Evolutionary conservation across 2,797 vertebrate genomes (phyloP).

Genomic region (Hoplostethus mediterraneus): DNA sequence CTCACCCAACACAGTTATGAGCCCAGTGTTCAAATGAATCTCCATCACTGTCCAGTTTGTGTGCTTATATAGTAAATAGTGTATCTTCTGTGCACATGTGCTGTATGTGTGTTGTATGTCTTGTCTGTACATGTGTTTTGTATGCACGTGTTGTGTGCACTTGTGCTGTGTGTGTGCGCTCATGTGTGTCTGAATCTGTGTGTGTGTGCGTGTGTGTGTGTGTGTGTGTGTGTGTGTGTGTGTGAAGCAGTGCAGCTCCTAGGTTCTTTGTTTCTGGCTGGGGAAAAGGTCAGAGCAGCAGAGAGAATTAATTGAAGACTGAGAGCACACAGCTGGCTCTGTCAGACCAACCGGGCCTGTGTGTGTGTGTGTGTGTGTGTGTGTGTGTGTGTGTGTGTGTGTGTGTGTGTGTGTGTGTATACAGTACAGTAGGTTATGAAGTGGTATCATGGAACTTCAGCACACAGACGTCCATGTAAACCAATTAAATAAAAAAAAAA

Average conservation of each 20-base stretch:
- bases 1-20: too few relatives aligned
- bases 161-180: too few relatives aligned
- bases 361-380: conserved; percentile 22
- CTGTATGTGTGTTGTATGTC: neutral
- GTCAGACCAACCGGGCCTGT: conserved; percentile 53
- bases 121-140: neutral
- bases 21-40: too few relatives aligned
- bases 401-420: conserved; percentile 33
- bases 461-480: too few relatives aligned
- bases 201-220: neutral
- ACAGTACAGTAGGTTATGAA: too few relatives aligned
- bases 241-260: conserved; percentile 31
- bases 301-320: conserved; percentile 84
- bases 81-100: neutral
- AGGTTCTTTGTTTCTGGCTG: conserved; percentile 75
- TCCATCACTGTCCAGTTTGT: neutral
- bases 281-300: conserved; percentile 83
- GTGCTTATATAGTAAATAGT: conserved; percentile 1
- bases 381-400: conserved; percentile 38
- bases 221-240: conserved; percentile 25
- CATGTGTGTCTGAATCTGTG: neutral
- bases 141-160: too few relatives aligned
- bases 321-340: conserved; percentile 76
- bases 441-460: too few relatives aligned
- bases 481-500: too few relatives aligned